Conservation (phyloP, 2,888 invertebrate species). For the Ichneumon xanthorius region DNA sequence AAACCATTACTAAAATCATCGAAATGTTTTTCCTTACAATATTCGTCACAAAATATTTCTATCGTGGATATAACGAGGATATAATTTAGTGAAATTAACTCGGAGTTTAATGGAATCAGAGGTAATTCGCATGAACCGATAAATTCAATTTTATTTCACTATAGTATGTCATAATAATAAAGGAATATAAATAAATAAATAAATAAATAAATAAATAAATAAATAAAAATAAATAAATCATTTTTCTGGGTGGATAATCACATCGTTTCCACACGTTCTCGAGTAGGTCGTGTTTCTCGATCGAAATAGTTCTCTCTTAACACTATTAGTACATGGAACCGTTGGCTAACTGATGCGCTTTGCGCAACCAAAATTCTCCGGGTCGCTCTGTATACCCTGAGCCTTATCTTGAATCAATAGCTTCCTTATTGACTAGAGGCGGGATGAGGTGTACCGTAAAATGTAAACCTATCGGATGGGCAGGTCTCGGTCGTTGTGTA, state of each 20-base stretch:
- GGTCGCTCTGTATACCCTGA: conserved; percentile 24
- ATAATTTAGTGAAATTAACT: neutral
- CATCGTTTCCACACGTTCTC: neutral
- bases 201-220: too few species aligned
- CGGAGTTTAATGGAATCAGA: neutral
- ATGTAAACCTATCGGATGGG: conserved; percentile 53
- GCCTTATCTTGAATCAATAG: conserved; percentile 77
- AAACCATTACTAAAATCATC: neutral
- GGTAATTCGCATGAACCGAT: too few species aligned
- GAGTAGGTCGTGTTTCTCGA: neutral
- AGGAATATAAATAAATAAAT: neutral
- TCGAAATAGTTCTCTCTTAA: neutral
- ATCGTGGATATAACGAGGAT: neutral
- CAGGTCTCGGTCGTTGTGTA: conserved; percentile 62
- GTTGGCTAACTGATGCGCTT: conserved; percentile 29
- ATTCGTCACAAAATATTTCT: too few species aligned
- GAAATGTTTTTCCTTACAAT: too few species aligned
- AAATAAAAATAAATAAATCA: too few species aligned
- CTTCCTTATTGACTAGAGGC: conserved; percentile 73
- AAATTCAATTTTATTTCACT: neutral
- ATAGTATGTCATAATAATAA: neutral
- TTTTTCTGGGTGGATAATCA: neutral
- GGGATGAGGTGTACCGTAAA: conserved; percentile 37
- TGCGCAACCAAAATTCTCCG: conserved; percentile 62
- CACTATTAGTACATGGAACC: neutral